Conservation (phyloP, 2,797 vertebrate genomes). For the Hemitrygon akajei region DNA sequence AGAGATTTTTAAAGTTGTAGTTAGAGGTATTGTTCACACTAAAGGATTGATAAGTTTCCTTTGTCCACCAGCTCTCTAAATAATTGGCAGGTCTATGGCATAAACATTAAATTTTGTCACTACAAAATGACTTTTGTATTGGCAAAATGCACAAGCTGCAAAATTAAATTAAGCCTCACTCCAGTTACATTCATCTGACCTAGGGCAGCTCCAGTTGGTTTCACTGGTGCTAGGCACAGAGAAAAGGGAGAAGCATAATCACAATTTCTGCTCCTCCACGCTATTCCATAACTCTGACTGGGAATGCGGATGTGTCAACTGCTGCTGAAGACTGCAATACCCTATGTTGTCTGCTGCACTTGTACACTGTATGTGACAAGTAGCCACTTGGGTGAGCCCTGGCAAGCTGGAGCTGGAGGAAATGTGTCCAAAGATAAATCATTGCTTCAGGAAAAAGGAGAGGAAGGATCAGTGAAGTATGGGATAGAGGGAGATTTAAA, state of each 20-base stretch:
- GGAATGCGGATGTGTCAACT: not conserved
- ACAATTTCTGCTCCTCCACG: not conserved
- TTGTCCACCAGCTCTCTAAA: too few species aligned
- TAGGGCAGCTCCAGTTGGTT: not conserved
- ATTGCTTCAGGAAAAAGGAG: slow-evolving; percentile 28
- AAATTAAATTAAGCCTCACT: not conserved
- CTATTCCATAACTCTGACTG: not conserved
- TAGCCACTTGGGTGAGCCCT: not conserved
- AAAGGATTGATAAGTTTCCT: too few species aligned
- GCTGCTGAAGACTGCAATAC: not conserved
- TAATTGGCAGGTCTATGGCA: too few species aligned
- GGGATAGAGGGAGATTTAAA: not conserved
- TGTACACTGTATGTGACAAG: not conserved
- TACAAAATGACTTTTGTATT: too few species aligned
- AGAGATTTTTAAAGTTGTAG: too few species aligned
- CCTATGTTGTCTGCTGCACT: not conserved
- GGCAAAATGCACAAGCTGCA: not conserved
- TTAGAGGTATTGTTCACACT: too few species aligned
- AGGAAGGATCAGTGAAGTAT: not conserved
- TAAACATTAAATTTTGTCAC: too few species aligned
- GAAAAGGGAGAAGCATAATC: not conserved
- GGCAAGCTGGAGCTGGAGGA: not conserved
- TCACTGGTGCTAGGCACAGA: not conserved
- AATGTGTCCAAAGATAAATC: not conserved
- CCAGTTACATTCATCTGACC: not conserved